Base-by-base conservation (phyloP, 2,888 invertebrate species). In the Myopa tessellatipennis region DNA sequence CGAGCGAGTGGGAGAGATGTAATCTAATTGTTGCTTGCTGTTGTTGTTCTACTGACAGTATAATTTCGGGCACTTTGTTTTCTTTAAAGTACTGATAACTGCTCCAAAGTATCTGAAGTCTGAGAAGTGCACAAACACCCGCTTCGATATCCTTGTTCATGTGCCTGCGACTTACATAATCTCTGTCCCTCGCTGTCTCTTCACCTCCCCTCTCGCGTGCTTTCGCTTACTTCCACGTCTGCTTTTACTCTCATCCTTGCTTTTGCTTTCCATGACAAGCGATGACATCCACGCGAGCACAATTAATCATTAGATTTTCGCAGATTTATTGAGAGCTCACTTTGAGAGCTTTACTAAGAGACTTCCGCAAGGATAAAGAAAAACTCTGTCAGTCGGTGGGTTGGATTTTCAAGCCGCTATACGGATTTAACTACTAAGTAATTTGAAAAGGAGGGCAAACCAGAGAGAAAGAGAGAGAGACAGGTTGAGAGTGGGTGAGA, bases 291-390 rank as follows among this genome's bases (percentile, higher is more conserved):
- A 69, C 79, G 79, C 76, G 80, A 82, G 82, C 82, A 81, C 81
- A 86, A 87, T 86, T 87, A 86, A 86, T 86, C 86, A 87, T 86
- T 86, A 87, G 85, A 84, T 86, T 87, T 85, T 8, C 26, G 83
- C 84, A 85, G 86, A 86, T 87, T 87, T 85, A 87, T 86, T 85
- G 83, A 61, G 18, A 61, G 18, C 18, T 61, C 18, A 26, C 34
- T 61, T 61, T 26, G 26, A 61, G 45, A 10, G 61, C 18, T 26
- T 61, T 61, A 61, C 10, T 61, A 10, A 26, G 8, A 36, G 67
- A 36, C 67, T 34, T 61, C 61, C 10, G 26, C 61, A 18, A 61
- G 26, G 61, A 61, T 61, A 18, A 45, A 6, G 45, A 61, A 26
- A 18, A 18, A 26, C 34, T n/a, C n/a, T 6, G n/a, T 14, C 58